phyloP scores from a whole-genome alignment of 2,888 invertebrate species.

The Agrotis exclamationis region DNA sequence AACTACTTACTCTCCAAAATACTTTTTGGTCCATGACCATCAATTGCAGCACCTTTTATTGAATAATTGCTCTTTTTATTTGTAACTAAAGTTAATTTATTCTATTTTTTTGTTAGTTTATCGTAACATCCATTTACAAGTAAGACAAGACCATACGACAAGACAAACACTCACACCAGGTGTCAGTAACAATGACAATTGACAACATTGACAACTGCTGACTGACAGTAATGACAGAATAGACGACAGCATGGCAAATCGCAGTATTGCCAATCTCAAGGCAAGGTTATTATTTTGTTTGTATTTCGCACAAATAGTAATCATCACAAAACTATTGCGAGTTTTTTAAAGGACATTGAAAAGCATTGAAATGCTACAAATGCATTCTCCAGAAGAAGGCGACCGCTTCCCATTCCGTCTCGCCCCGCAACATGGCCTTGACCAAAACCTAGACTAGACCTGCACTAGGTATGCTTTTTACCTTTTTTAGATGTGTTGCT shows the following conservation, averaged over 20 bases:
- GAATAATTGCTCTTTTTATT: conserved; percentile 16
- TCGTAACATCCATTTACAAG: neutral
- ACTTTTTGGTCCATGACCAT: conserved; percentile 68
- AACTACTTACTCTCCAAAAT: conserved; percentile 69
- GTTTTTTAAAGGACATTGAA: no score
- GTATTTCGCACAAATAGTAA: neutral
- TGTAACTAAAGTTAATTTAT: neutral
- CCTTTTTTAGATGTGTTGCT: no score
- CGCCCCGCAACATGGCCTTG: no score
- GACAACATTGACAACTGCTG: neutral
- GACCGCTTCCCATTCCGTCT: no score
- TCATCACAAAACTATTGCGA: no score
- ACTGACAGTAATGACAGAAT: neutral
- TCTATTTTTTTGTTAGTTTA: neutral
- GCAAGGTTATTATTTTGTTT: no score
- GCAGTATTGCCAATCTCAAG: neutral
- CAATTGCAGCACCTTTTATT: conserved; percentile 40
- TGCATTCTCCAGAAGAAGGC: no score
- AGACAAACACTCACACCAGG: neutral
- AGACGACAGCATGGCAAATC: neutral
- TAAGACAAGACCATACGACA: no score
- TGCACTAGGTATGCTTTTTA: no score
- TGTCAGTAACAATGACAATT: neutral
- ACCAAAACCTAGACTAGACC: no score
- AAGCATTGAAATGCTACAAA: no score